Base-by-base conservation (phyloP, 2,888 invertebrate species). In the Ochropleura plecta region DNA sequence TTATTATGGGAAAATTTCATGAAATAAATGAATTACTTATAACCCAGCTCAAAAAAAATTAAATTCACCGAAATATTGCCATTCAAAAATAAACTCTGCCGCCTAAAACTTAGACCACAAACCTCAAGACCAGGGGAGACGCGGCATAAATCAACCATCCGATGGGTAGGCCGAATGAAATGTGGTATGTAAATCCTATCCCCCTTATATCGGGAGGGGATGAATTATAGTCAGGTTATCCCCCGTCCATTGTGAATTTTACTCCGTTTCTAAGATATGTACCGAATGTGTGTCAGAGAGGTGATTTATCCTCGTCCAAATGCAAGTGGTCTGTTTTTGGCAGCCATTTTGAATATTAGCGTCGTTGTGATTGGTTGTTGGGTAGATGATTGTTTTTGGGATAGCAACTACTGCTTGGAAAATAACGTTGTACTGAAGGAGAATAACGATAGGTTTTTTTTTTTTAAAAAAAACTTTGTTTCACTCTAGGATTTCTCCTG, bases 131-230 rank as follows among this genome's bases (percentile, higher is more conserved):
- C 84, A 85, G 84, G 89, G 87, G 85, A 88, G 88, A 89, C 76
- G 75, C 83, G 85, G 90, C 90, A 93, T 94, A 94, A 94, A 94
- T 94, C 94, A 93, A 86, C 84, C 83, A 88, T 81, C 88, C 88
- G 88, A 81, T 85, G 91, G 91, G 89, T 90, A 89, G 91, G 89
- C 85, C 88, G 90, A 91, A 90, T 90, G 92, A 90, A 88, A 91
- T 90, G 92, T 88, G 91, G 90, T 93, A 93, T 94, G 93, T 92
- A 93, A 94, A 94, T 93, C 89, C 90, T 78, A 87, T 86, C 88
- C 81, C 91, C 90, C 89, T 90, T 91, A 92, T 92, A 92, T 92
- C 89, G 89, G 88, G 83, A 66, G 83, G 82, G 86, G 87, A 92
- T 93, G 92, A 93, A 88, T 93, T 92, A 93, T 92, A 78, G 90